Evolutionary conservation across 2,888 invertebrate species (phyloP), one percentile per base, ranked within the genome.

Genomic region (Buathra laborator): DNA sequence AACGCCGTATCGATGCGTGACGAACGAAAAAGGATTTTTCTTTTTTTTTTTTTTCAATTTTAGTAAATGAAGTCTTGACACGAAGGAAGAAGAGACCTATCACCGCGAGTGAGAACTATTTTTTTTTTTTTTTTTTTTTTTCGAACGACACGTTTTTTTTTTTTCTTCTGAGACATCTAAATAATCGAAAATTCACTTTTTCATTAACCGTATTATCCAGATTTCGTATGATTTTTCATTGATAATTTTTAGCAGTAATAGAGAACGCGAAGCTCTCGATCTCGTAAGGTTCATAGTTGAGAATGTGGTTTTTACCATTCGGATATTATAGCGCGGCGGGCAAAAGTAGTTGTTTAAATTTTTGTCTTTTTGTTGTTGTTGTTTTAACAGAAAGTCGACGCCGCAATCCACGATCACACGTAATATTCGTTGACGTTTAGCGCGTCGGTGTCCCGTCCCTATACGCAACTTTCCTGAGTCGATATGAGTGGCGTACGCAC

Each of bases 351-450:
- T 3, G 6, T 24, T 29, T 24, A 56, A 66, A 16, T 24, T 37
- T 56, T 68, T 43, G 29, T 12, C n/a, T 53, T 75, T 66, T 66
- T 24, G 24, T 64, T 19, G n/a, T 66, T 29, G 44, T 79, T 67
- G 4, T 67, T 46, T 43, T 43, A 14, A 0, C 46, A 29, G 44
- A 71, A 71, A 83, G 83, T 89, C 90, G 91, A 90, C 89, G 90
- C 89, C 87, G 87, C 90, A 83, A 56, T 37, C 78, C 86, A 86
- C 89, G 88, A 90, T 94, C 92, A 94, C 90, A 94, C 94, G 91
- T 94, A 94, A 88, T 94, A 94, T 88, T 94, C 94, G 90, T 94
- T 93, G 90, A 94, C 90, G 91, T 93, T 92, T 88, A 93, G 93
- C 91, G 93, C 93, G 93, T 93, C 93, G 89, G 90, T 87, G 67